Evolutionary conservation across 2,888 invertebrate species (phyloP), one percentile per base, ranked within the genome.

Genomic region (Synanthedon andrenaeformis): DNA sequence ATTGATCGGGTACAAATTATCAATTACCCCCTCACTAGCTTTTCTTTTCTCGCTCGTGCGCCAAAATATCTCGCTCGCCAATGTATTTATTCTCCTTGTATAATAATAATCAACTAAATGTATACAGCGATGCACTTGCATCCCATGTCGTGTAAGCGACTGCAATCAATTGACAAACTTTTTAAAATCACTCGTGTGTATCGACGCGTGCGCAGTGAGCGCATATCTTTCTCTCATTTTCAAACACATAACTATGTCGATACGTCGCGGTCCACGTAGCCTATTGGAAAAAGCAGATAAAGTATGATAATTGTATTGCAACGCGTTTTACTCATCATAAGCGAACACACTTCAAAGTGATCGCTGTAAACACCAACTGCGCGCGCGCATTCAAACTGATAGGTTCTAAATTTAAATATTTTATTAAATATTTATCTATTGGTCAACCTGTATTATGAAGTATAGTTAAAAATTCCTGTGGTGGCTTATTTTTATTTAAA

Each of bases 281-380:
- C 74, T 75, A 83, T 84, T 82, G 81, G 82, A 78, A 85, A 85
- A 85, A 82, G 77, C 79, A 81, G 82, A 85, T 83, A 82, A 80
- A 83, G 66, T 82, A 82, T 83, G 79, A 80, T 84, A 84, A 86
- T 83, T 80, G 76, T 63, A 79, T 77, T 79, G 75, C 69, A 66
- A 69, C 70, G 66, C 66, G 70, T 71, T 65, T 71, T 66, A 64
- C 74, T 56, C 66, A 66, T 61, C 59, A 58, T 66, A 52, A 57
- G 56, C 60, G 62, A 66, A 74, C 76, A 71, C 79, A 78, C 70
- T 77, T 67, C 72, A 70, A 67, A 67, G 65, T 53, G 70, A 69
- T 67, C 66, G 66, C 69, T 65, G 61, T 58, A 61, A 65, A 56
- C 64, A 60, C 58, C 65, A 63, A 51, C n/a, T n/a, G 61, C 74